Evolutionary conservation across 2,888 invertebrate species (phyloP).

Genomic region (Standfussiana lucernea): DNA sequence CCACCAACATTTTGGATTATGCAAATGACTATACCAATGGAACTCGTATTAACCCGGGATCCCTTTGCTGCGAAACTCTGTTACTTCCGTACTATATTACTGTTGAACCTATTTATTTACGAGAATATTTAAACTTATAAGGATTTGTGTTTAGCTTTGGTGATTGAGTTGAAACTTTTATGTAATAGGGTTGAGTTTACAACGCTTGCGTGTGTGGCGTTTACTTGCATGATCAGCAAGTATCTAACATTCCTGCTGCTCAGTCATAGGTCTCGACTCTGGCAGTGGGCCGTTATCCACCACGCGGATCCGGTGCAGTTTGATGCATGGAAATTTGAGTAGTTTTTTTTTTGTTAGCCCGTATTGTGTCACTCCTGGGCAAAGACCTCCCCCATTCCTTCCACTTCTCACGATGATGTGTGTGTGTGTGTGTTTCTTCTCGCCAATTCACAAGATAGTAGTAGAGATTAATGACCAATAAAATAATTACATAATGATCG

Average conservation of each 20-base stretch:
- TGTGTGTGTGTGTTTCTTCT: too few relatives aligned
- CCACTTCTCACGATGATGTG: too few relatives aligned
- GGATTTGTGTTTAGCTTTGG: constrained; percentile 28
- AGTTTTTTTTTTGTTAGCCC: too few relatives aligned
- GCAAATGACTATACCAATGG: constrained; percentile 60
- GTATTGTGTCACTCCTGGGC: too few relatives aligned
- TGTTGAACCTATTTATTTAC: constrained; percentile 43
- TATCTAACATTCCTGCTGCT: too few relatives aligned
- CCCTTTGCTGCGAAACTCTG: constrained; percentile 51
- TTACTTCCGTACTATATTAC: constrained; percentile 47
- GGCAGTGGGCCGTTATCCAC: too few relatives aligned
- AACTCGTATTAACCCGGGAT: constrained; percentile 58
- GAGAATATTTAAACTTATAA: constrained; percentile 38
- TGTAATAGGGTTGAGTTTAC: neutral
- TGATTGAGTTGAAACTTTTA: constrained; percentile 27
- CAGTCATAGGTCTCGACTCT: too few relatives aligned
- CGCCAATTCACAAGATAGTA: too few relatives aligned
- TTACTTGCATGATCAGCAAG: too few relatives aligned
- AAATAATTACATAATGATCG: neutral
- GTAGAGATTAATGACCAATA: neutral
- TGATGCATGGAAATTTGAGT: too few relatives aligned
- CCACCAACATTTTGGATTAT: constrained; percentile 60
- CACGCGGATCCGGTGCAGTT: too few relatives aligned
- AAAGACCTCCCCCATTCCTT: too few relatives aligned
- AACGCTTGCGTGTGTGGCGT: neutral